Evolutionary conservation across 1,140 invertebrate species (phyloP), one percentile per base, ranked within the genome.

Genomic region (Manduca sexta): DNA sequence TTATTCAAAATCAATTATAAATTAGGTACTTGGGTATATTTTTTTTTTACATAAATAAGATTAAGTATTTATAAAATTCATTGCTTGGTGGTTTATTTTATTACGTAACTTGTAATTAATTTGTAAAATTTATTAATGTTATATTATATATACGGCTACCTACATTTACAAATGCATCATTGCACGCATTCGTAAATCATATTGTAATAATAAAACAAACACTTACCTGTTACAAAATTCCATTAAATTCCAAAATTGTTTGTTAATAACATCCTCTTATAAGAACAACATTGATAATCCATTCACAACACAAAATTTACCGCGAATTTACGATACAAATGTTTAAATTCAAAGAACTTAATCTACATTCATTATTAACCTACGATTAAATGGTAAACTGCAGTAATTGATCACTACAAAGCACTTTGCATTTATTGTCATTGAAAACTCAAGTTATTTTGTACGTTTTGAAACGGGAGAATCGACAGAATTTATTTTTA

Each of bases 171-270:
- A n/a, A n/a, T n/a, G n/a, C n/a, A n/a, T n/a, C n/a, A n/a, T n/a
- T n/a, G n/a, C n/a, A n/a, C n/a, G 4, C 4, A 33, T 18, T 41
- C 12, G 10, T 15, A 10, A 10, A 10, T 21, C 21, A 16, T 16
- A 11, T 10, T 34, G 21, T 14, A 29, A n/a, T 35, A 26, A 26
- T 26, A 1, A 40, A 48, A 37, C 41, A 44, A n/a, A 1, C 21
- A 65, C 69, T 69, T 56, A 72, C 69, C 69, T 52, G 49, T 55
- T 49, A 17, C 54, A 53, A 35, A 72, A 67, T 72, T 60, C 69
- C 69, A 72, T 72, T 40, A 60, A 72, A 62, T 52, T 56, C 46
- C 51, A 55, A 59, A 63, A 52, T 17, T 17, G 2, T 40, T 40
- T n/a, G 2, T 10, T 18, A 18, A 40, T 8, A 40, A 40, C 38